Percentiles rank a stretch among this genome's conserved stretches.
phyloP scores from a whole-genome alignment of 2,888 invertebrate species.

The Oxytorus armatus region DNA sequence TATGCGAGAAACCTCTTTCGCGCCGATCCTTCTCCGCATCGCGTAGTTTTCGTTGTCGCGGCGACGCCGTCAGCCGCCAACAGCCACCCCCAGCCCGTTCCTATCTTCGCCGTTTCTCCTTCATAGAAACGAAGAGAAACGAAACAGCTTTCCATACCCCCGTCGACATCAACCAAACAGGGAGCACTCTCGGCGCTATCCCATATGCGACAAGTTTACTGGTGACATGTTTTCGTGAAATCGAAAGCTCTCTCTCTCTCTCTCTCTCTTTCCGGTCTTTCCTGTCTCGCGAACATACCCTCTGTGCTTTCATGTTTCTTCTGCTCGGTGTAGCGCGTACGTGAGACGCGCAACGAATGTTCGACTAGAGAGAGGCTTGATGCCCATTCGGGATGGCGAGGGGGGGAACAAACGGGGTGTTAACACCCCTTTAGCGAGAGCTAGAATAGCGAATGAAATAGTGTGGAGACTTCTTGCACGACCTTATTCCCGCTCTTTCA shows the following conservation, averaged over 20 bases:
- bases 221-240: conserved; percentile 60
- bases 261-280: conserved; percentile 20
- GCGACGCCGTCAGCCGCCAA: conserved; percentile 13
- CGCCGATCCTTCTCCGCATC: conserved; percentile 1
- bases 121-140: conserved; percentile 41
- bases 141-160: conserved; percentile 36
- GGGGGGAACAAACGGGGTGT: conserved; percentile 40
- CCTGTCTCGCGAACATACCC: conserved; percentile 16
- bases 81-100: not conserved
- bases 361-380: not conserved
- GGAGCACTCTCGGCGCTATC: conserved; percentile 33
- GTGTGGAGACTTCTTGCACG: too few species aligned
- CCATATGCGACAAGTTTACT: conserved; percentile 55
- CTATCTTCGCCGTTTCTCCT: conserved; percentile 2
- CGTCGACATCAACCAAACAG: conserved; percentile 20
- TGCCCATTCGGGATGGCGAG: conserved; percentile 3
- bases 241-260: conserved; percentile 52
- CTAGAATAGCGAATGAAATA: conserved; percentile 31
- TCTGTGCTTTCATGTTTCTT: conserved; percentile 42
- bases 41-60: conserved; percentile 53
- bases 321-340: conserved; percentile 48
- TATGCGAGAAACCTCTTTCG: conserved; percentile 37
- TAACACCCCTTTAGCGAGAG: conserved; percentile 31
- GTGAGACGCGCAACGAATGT: conserved; percentile 52
- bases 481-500: too few species aligned